Base-by-base conservation (phyloP, 2,888 invertebrate species). In the Standfussiana lucernea region DNA sequence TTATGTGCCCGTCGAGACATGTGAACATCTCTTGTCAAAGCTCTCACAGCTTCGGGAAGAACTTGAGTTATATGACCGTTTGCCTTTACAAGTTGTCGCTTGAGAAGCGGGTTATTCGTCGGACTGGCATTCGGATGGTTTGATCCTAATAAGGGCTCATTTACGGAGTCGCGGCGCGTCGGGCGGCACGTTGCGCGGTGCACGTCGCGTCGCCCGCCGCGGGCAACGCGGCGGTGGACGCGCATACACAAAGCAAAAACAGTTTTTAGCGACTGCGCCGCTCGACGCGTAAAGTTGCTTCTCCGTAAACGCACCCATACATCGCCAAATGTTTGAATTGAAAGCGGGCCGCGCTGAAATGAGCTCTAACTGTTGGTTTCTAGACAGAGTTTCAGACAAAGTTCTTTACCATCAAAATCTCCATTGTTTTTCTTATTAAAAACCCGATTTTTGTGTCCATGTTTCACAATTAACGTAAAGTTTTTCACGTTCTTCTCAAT, bases 1-100 rank as follows among this genome's bases (percentile, higher is more conserved):
- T 92, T 92, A 93, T 92, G 90, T 88, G 90, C 78, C 83, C 79
- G 82, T 88, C 84, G 88, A 80, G 88, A 89, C 89, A 90, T 91
- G 90, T 88, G 89, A 91, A 92, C 86, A 71, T 76, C 47, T 81
- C 69, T 77, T 83, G 87, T 82, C 86, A 86, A 81, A 72, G 75
- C 70, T 84, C 80, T 68, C 84, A 87, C 80, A 86, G 65, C 76
- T 79, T 84, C 62, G 83, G 79, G 66, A 65, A 62, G 74, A 82
- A 61, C 37, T 70, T 75, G 45, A 84, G 45, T 64, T 74, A 85
- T 66, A 28, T 56, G 35, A 71, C 56, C 45, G 50, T 37, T 45
- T 50, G 32, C 59, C 18, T 65, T 65, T 72, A 56, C 40, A 64
- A 66, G 15, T 42, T 40, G 64, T 61, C 40, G 42, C 71, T 77